Percentiles rank a stretch among this genome's conserved stretches.
Conservation (phyloP, 2,888 invertebrate genomes). For the Bedellia somnulentella region DNA sequence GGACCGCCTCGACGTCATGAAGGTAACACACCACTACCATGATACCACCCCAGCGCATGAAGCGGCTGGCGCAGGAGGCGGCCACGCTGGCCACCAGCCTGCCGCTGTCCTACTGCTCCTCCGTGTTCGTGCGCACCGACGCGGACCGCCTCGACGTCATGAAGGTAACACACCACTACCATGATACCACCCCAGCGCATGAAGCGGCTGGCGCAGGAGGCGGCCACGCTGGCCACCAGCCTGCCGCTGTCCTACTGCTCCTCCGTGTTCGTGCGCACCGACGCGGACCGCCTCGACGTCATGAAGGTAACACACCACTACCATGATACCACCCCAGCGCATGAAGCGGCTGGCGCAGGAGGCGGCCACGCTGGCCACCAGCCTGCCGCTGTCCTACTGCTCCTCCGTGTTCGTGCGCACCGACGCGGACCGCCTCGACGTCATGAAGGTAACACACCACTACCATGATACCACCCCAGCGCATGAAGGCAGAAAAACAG, state of each 20-base stretch:
- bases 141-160: constrained; percentile 92
- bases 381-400: too few relatives aligned
- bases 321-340: too few relatives aligned
- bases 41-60: constrained; percentile 58
- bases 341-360: constrained; percentile 4
- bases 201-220: constrained; percentile 51
- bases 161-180: constrained; percentile 82
- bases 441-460: too few relatives aligned
- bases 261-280: constrained; percentile 93
- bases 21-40: constrained; percentile 73
- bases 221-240: constrained; percentile 89
- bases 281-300: constrained; percentile 89
- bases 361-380: too few relatives aligned
- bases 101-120: constrained; percentile 90
- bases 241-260: constrained; percentile 91
- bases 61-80: constrained; percentile 60
- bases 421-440: too few relatives aligned
- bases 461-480: too few relatives aligned
- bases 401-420: too few relatives aligned
- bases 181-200: constrained; percentile 62
- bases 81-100: constrained; percentile 90
- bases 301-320: constrained; percentile 88
- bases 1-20: constrained; percentile 93
- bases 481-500: too few relatives aligned
- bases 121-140: constrained; percentile 94